phyloP scores from a whole-genome alignment of 30 jellyfish, hydroid and myxozoan genomes.

The Hydra vulgaris region DNA sequence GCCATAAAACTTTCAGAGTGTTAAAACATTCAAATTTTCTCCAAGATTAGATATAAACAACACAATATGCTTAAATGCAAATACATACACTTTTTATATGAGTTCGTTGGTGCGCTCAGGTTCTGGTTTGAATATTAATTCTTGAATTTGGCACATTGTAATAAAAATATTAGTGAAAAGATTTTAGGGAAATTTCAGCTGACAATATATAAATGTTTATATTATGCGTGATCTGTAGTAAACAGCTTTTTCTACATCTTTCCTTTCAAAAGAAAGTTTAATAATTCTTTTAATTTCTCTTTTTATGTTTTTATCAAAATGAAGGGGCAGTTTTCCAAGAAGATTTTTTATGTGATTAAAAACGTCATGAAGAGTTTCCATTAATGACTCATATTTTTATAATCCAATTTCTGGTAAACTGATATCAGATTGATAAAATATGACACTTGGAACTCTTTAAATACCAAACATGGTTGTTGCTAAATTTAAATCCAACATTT shows the following conservation, averaged over 20 bases:
- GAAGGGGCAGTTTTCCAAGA: not conserved
- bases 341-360: constrained; percentile 5
- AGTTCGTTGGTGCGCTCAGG: not conserved
- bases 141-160: constrained; percentile 9
- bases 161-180: not conserved
- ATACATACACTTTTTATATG: not conserved
- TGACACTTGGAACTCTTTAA: not conserved
- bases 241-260: not conserved
- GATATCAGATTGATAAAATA: not conserved
- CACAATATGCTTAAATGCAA: not conserved
- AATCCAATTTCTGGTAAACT: too few relatives aligned
- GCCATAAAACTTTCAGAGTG: not conserved
- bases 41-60: not conserved
- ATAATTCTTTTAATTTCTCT: not conserved
- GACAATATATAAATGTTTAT: too few relatives aligned
- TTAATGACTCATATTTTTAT: not conserved
- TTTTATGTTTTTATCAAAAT: not conserved
- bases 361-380: not conserved
- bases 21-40: not conserved
- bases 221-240: too few relatives aligned
- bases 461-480: not conserved
- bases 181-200: not conserved
- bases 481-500: not conserved
- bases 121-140: not conserved
- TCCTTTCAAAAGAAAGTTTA: not conserved